Base-by-base conservation (phyloP, 64 coral and sea anemone species). In the Montipora foliosa region DNA sequence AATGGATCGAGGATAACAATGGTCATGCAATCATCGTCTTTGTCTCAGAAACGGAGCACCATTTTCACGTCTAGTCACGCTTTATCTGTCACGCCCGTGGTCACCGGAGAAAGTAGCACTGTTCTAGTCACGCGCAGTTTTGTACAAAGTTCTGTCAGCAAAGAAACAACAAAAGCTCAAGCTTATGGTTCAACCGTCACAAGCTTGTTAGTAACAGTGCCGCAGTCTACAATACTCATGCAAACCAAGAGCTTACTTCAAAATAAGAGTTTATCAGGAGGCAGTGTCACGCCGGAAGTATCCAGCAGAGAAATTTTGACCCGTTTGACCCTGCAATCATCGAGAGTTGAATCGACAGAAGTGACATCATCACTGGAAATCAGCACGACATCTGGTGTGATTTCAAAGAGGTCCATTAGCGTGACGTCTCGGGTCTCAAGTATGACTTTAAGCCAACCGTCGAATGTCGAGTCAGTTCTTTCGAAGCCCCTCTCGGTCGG, bases 1-100 rank as follows among this genome's bases (percentile, higher is more conserved):
- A 25, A n/a, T 69, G 82, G 82, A 86, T 73, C 82, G 49, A 69
- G 82, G 47, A 50, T 71, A n/a, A 51, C 82, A 13, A 51, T 29
- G n/a, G 44, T 71, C 48, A 50, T 3, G 10, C 11, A 68, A 49
- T 71, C 82, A 9, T 86, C 64, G 16, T 37, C 37, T 37, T 72
- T 59, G 49, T 48, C 62, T 5, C 82, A 50, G 17, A 86, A 71
- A n/a, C 46, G 47, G 37, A 86, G 82, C 66, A 86, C 44, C 67
- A 19, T 68, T n/a, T 37, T 70, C 44, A 86, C 47, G 15, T 44
- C 7, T 44, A 86, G 82, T 72, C 70, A 86, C 46, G 44, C 61
- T 19, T 47, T 60, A 68, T 17, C 66, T 20, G 66, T 71, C 62
- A 86, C 82, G 44, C 82, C 5, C 4, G 17, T 47, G 16, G 60